Evolutionary conservation across 2,888 invertebrate genomes (phyloP).

Genomic region (Hirtodrosophila alboralis): DNA sequence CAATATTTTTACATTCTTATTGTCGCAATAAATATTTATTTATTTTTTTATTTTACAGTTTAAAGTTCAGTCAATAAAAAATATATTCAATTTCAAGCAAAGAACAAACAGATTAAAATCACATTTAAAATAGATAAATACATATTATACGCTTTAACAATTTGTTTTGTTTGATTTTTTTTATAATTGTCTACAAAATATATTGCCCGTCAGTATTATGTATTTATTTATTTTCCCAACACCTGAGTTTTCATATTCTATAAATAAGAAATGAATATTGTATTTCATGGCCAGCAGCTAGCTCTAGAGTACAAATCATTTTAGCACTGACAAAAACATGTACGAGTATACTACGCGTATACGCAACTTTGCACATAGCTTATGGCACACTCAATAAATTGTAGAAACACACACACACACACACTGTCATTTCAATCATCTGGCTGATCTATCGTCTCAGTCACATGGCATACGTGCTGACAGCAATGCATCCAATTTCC

Average conservation of each 20-base stretch:
- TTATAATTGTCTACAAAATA: background rate
- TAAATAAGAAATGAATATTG: slow-evolving; percentile 39
- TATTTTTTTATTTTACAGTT: too few relatives aligned
- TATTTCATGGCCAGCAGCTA: slow-evolving; percentile 37
- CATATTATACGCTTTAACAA: too few relatives aligned
- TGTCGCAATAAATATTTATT: too few relatives aligned
- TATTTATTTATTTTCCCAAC: background rate
- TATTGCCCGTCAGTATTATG: background rate
- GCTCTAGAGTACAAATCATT: slow-evolving; percentile 14
- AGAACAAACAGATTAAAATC: too few relatives aligned
- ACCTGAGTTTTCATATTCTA: slow-evolving; percentile 37
- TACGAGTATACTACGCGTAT: background rate
- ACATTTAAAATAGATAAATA: too few relatives aligned
- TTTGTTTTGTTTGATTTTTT: too few relatives aligned
- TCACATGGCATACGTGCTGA: slow-evolving; percentile 25
- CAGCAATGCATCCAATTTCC: slow-evolving; percentile 22
- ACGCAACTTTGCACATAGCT: slow-evolving; percentile 8
- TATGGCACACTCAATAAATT: slow-evolving; percentile 12
- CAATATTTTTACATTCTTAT: too few relatives aligned
- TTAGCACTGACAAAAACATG: slow-evolving; percentile 22
- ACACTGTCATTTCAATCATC: slow-evolving; percentile 1
- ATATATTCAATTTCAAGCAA: too few relatives aligned
- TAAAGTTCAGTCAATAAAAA: too few relatives aligned
- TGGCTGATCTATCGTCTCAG: slow-evolving; percentile 18
- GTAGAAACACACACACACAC: background rate